Evolutionary conservation across 2,113 vertebrate genomes (phyloP), one percentile per base, ranked within the genome.

Genomic region (Murina feae): DNA sequence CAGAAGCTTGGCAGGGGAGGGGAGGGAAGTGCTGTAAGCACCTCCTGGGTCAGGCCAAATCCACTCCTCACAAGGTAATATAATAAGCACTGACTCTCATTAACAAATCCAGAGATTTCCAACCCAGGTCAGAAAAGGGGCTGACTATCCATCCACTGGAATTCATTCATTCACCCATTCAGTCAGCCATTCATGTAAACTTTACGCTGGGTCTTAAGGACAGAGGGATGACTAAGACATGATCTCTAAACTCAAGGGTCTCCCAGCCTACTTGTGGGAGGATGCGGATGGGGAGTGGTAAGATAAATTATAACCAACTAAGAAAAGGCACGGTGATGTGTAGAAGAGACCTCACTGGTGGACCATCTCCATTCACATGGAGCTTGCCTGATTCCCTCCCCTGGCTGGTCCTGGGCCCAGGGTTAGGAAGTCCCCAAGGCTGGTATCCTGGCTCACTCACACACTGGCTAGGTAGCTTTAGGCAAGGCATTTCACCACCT

Each of bases 1-100:
- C 98, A 98, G 98, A 98, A 98, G 97, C 96, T 84, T 53, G 97
- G 97, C 96, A 97, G 69, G 95, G 65, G 51, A 97, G 69, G 95
- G 65, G 51, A 95, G 95, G 81, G 86, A 87, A 89, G 69, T 68
- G 71, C 87, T 87, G 35, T 80, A 55, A 90, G 93, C 30, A 80
- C 82, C 83, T 93, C 92, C 49, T 55, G 91, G 95, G 92, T 93
- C 95, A 97, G 85, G 87, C 90, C 79, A 85, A 79, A 86, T 72
- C 60, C 86, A 74, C 35, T 91, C 85, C 74, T 87, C 88, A 65
- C 76, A 86, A 90, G 86, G 92, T 86, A 90, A 83, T 92, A 86
- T 86, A 90, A 83, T 92, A 86, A 95, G 95, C 39, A 80, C 74
- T 44, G 87, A 92, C 17, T 93, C 74, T 97, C 89, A 84, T 92